Percentiles rank a stretch among this genome's conserved stretches.
Conservation (phyloP, 2,888 invertebrate genomes). For the Sturmia bella region DNA sequence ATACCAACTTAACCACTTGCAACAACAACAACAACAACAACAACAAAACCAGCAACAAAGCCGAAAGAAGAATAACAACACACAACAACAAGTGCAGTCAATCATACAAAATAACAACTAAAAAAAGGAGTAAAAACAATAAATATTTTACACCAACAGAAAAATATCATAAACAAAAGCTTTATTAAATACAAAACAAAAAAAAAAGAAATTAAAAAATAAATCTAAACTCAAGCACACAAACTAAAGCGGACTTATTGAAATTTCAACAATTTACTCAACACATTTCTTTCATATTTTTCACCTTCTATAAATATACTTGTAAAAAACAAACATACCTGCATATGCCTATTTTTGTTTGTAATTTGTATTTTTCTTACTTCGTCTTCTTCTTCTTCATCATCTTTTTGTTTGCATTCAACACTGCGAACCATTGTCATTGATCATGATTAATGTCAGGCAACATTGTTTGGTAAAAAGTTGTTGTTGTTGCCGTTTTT, state of each 20-base stretch:
- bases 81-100: slow-evolving; percentile 75
- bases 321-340: no score
- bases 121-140: slow-evolving; percentile 8
- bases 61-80: slow-evolving; percentile 71
- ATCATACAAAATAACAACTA: slow-evolving; percentile 50
- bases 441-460: slow-evolving; percentile 55
- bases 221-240: slow-evolving; percentile 56
- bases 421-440: slow-evolving; percentile 67
- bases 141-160: neutral
- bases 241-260: slow-evolving; percentile 38
- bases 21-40: slow-evolving; percentile 29
- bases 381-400: neutral
- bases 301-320: no score
- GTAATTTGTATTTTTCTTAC: neutral
- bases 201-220: slow-evolving; percentile 13
- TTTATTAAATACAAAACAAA: neutral
- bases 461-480: slow-evolving; percentile 58
- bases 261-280: slow-evolving; percentile 57
- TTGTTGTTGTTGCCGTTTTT: neutral
- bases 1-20: slow-evolving; percentile 26
- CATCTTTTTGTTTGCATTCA: slow-evolving; percentile 21
- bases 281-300: slow-evolving; percentile 21
- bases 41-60: slow-evolving; percentile 23
- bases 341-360: no score
- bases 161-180: slow-evolving; percentile 5